Base-by-base conservation (phyloP, 1,140 invertebrate species). In the Archegozetes longisetosus region DNA sequence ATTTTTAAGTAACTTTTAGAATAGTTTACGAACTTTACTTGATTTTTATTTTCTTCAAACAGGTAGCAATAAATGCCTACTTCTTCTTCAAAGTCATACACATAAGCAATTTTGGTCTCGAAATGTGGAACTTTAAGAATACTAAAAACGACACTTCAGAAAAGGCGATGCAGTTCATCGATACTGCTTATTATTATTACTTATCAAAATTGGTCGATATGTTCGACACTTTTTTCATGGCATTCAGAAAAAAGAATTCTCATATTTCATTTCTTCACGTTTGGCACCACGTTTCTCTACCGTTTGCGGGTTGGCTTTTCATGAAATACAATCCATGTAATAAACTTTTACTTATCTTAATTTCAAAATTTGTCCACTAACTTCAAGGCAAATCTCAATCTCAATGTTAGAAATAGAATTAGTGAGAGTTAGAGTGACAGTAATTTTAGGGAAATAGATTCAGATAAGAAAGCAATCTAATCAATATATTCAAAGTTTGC, bases 151-250 rank as follows among this genome's bases (percentile, higher is more conserved):
- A 57, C 22, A 12, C 6, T 6, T 46, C 55, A 12, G 3, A 52
- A 3, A 24, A 27, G 20, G 58, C 47, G 4, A 58, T 56, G 58
- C 3, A 27, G 20, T 56, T 58, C 17, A 59, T 59, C 24, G 13
- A 63, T 13, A 47, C 62, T n/a, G 61, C 60, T 2, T 55, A 61
- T 26, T 51, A 51, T 79, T 97, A 95, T 72, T 98, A 94, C 74
- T 84, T 95, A 72, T 95, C 91, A 51, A 98, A 98, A 74, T 80
- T 91, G 65, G 85, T 90, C 17, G 93, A 98, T 77, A 94, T 96
- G 73, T 81, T 87, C 23, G 92, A 97, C 74, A 96, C 92, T 61
- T 87, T 95, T 78, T 92, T 90, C 79, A 91, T 91, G 75, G 84
- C 90, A 67, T 74, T 90, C 66, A 79, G 87, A 65, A 91, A 90